Percentiles rank a stretch among this genome's conserved stretches.
These are phyloP conservation scores for Muscicapa comitata DNA, from an alignment of 2,797 vertebrate species.

Conservation along the genomic window DNA sequence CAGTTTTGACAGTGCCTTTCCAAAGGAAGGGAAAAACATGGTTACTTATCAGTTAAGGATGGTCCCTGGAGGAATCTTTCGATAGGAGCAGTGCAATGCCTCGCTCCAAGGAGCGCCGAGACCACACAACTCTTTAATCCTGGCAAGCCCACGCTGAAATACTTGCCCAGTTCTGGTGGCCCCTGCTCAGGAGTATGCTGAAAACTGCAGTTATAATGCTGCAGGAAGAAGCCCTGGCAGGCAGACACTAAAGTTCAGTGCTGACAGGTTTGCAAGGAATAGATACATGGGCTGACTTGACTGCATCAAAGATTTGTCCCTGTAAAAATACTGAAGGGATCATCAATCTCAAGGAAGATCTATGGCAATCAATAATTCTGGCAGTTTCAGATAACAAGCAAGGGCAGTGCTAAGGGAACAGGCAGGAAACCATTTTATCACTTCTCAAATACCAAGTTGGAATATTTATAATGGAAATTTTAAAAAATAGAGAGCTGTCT, in stretches of 20 bases:
- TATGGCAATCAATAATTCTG: not conserved
- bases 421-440: not conserved
- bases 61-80: not conserved
- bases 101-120: not conserved
- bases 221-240: not conserved
- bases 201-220: accelerated
- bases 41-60: not conserved
- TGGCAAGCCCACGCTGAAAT: accelerated
- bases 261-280: not conserved
- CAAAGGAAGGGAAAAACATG: not conserved
- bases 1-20: not conserved
- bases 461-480: not conserved
- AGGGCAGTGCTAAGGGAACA: not conserved
- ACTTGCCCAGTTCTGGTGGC: not conserved
- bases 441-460: not conserved
- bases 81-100: not conserved
- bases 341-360: not conserved
- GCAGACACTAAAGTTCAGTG: not conserved
- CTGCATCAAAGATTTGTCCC: not conserved
- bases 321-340: not conserved
- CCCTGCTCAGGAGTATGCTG: not conserved
- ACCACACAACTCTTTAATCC: not conserved
- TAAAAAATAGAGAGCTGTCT: not conserved
- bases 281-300: not conserved
- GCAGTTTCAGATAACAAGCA: not conserved